Base-by-base conservation (phyloP, 2,113 vertebrate species). In the Megalops atlanticus region DNA sequence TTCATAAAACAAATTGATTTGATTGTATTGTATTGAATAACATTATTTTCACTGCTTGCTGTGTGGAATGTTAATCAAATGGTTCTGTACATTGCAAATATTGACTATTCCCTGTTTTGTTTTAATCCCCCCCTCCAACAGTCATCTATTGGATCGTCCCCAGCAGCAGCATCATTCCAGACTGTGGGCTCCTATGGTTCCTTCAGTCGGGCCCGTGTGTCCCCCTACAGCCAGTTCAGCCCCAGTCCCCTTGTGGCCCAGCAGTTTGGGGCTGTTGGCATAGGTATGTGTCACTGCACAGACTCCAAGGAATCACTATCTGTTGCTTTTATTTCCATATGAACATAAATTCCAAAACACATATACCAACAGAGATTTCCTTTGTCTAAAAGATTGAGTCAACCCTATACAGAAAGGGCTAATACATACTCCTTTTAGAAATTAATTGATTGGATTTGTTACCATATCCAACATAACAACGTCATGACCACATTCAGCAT, bases 201-300 rank as follows among this genome's bases (percentile, higher is more conserved):
- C 8, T 97, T 97, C 88, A 96, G 93, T 89, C 95, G 97, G 84
- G 94, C 96, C 90, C 95, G 96, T 73, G 96, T 96, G 89, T 92
- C 96, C 14, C 87, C 96, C 0, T 99, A 98, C 93, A 97, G 94
- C 77, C 97, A 97, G 88, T 99, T 98, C 85, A 95, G 93, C 70
- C 90, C 94, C 3, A 90, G 92, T 79, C 87, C 97, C 0, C 90
- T 97, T 79, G 94, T 96, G 70, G 84, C 91, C 0, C 97, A 96
- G 89, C 96, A 95, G 82, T 97, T 97, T 58, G 94, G 95, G 10
- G 89, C 96, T 75, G 93, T 96, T 74, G 94, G 93, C 84, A 94
- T 94, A 87, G 97, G 97, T 97, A 93, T 81, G 94, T 89, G 31
- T 47, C 41, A 15, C 43, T 27, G 58, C 6, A 8, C 58, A 8